Evolutionary conservation across 1,140 invertebrate genomes (phyloP), one percentile per base, ranked within the genome.

Genomic region (Heterodera schachtii): DNA sequence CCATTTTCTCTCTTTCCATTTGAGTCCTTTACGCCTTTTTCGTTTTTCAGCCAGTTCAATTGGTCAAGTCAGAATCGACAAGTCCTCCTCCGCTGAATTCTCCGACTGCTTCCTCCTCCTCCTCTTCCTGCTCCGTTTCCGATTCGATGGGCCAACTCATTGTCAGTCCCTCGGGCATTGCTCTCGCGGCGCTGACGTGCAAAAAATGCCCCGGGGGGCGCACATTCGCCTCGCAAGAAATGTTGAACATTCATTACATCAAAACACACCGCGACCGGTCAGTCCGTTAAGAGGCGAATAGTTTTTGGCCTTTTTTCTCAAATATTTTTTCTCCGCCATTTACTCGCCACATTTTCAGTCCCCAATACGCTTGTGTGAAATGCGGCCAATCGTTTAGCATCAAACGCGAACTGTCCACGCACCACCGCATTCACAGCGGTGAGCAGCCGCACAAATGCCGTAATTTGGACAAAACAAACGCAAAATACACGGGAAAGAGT

Each of bases 371-470:
- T 7, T 89, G 88, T 74, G 79, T 85, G 52, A 46, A 78, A 49
- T 89, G 88, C 78, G 81, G 83, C 43, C 57, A 49, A 11, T 85
- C 86, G 52, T 89, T 90, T 71, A 76, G 80, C 21, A 85, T 89
- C 13, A 89, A 90, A 75, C 77, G 88, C 49, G 88, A 89, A 76
- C 77, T 89, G 46, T 80, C 83, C 43, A 89, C 88, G 8, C 97
- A 99, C 90, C 91, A 98, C 60, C 92, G 97, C 82, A 98, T 97
- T 19, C 97, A 99, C 89, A 97, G 95, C 4, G 88, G 88, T 31
- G 97, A 99, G 89, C 91, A 97, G 66, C 77, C 77, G 19, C 77
- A 78, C 49, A 52, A 78, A 78, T 78, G 77, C 44, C 49, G 77
- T 78, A 67, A n/a, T 57, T 78, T 69, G 16, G 13, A 3, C 13